Conservation (phyloP, 2,888 invertebrate genomes). For the Drosophila heteroneura region DNA sequence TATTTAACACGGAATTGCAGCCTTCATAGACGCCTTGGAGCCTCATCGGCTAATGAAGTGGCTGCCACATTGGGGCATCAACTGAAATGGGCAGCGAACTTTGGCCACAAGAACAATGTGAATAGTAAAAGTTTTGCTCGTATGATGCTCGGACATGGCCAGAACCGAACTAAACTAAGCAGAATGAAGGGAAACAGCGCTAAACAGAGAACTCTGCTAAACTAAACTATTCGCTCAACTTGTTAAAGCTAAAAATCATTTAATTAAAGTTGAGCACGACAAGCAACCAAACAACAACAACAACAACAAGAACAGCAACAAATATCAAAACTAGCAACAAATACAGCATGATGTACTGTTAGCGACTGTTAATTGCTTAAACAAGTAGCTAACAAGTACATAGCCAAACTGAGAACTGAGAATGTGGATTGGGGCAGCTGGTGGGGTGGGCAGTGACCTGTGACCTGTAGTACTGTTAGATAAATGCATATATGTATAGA, state of each 20-base stretch:
- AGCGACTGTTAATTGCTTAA: slow-evolving; percentile 75
- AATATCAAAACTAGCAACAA: slow-evolving; percentile 22
- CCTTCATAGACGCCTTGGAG: slow-evolving; percentile 24
- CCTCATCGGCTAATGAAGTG: slow-evolving; percentile 65
- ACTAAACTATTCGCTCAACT: slow-evolving; percentile 61
- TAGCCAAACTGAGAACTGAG: slow-evolving; percentile 18
- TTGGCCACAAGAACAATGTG: slow-evolving; percentile 60
- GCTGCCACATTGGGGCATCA: slow-evolving; percentile 22
- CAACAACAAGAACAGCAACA: slow-evolving; percentile 19
- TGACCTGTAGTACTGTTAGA: slow-evolving; percentile 57
- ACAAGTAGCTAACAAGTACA: slow-evolving; percentile 74
- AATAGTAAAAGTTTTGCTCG: slow-evolving; percentile 69
- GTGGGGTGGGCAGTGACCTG: slow-evolving; percentile 64
- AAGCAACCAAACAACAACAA: slow-evolving; percentile 21
- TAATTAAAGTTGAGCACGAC: slow-evolving; percentile 68
- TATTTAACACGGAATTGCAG: slow-evolving; percentile 1
- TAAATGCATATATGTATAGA: slow-evolving; percentile 24
- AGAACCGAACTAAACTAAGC: slow-evolving; percentile 21
- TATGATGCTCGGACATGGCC: slow-evolving; percentile 49
- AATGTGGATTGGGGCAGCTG: neutral
- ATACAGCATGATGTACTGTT: slow-evolving; percentile 55
- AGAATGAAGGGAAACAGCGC: slow-evolving; percentile 1
- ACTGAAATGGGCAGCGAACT: slow-evolving; percentile 47
- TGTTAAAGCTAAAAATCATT: slow-evolving; percentile 76
- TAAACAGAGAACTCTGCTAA: slow-evolving; percentile 3